phyloP scores from a whole-genome alignment of 2,797 vertebrate species.

The Alouatta caraya region DNA sequence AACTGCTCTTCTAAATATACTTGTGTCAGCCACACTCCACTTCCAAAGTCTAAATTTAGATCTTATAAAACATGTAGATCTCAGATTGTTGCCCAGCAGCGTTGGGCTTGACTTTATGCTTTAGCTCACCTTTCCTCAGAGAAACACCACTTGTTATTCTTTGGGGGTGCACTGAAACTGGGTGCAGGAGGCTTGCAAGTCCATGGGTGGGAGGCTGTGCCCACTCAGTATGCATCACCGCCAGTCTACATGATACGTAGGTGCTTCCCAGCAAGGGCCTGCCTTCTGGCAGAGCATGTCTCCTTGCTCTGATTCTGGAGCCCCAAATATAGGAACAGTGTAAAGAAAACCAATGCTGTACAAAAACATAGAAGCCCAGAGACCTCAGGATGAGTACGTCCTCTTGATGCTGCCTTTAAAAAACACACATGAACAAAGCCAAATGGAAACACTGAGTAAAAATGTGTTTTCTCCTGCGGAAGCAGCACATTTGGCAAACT shows the following conservation, averaged over 20 bases:
- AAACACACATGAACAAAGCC: constrained; percentile 31
- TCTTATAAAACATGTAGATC: not conserved
- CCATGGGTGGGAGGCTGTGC: not conserved
- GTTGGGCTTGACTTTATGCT: not conserved
- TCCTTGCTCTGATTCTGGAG: not conserved
- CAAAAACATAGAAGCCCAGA: not conserved
- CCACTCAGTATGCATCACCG: not conserved
- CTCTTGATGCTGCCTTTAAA: not conserved
- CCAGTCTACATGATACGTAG: not conserved
- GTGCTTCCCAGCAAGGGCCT: not conserved
- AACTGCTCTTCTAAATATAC: not conserved
- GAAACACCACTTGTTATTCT: not conserved
- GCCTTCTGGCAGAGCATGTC: not conserved
- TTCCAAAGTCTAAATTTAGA: not conserved
- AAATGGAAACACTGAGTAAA: not conserved
- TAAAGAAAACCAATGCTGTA: not conserved
- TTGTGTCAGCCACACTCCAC: not conserved
- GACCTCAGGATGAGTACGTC: not conserved
- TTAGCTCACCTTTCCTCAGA: not conserved
- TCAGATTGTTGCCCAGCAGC: not conserved
- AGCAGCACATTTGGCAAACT: constrained; percentile 51
- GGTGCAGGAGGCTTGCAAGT: not conserved
- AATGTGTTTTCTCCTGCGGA: constrained; percentile 45
- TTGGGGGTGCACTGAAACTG: not conserved
- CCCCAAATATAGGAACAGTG: not conserved